A percentile compares a stretch with the other conserved stretches of the same genome.
Evolutionary conservation across 2,888 invertebrate species (phyloP).

Genomic region (Orgyia antiqua): DNA sequence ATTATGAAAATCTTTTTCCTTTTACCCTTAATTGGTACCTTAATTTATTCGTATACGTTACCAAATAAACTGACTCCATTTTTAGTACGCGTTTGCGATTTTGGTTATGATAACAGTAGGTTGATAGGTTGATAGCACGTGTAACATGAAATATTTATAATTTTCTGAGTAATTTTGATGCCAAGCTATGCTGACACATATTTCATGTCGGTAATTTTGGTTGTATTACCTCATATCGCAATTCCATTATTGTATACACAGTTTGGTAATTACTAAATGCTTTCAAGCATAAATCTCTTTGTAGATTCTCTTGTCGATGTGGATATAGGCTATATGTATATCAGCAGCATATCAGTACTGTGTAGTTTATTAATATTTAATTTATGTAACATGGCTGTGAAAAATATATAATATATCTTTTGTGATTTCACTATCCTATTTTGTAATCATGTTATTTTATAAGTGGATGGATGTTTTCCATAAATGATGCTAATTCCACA

Average conservation of each 20-base stretch:
- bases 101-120: conserved; percentile 13
- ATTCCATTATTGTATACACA: conserved; percentile 12
- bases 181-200: conserved; percentile 11
- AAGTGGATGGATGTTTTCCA: too few relatives aligned
- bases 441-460: too few relatives aligned
- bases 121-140: conserved; percentile 13
- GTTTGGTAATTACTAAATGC: conserved; percentile 15
- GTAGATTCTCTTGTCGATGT: conserved; percentile 9
- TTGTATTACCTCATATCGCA: conserved; percentile 7
- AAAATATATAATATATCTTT: too few relatives aligned
- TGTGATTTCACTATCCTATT: too few relatives aligned
- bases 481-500: too few relatives aligned
- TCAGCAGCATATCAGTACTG: too few relatives aligned
- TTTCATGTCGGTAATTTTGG: conserved; percentile 11
- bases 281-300: conserved; percentile 18
- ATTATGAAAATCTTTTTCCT: conserved; percentile 55
- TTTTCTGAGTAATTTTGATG: conserved; percentile 5
- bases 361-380: too few relatives aligned
- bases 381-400: too few relatives aligned
- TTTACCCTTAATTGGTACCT: conserved; percentile 35
- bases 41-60: conserved; percentile 36
- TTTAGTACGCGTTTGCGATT: conserved; percentile 22
- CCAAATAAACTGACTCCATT: conserved; percentile 25
- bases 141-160: conserved; percentile 17
- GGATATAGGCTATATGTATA: background rate